These are phyloP conservation scores for Platichthys flesus DNA, from an alignment of 2,113 vertebrate genomes.

Conservation along the genomic window DNA sequence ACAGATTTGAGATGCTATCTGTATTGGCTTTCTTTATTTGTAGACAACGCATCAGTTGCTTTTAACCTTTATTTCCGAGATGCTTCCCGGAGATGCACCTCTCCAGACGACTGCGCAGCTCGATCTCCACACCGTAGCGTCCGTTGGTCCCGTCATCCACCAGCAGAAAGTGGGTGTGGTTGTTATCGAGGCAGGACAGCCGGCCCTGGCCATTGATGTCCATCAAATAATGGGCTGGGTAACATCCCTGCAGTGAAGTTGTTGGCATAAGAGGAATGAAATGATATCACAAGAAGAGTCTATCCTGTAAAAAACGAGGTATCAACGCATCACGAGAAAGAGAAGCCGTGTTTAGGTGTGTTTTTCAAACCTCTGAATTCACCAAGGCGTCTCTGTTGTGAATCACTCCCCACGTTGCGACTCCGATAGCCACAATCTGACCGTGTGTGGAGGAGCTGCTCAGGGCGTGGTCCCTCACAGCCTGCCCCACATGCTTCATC, in stretches of 20 bases:
- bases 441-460: constrained; percentile 84
- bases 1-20: constrained; percentile 22
- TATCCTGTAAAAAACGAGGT: background rate
- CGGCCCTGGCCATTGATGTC: constrained; percentile 88
- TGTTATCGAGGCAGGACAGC: constrained; percentile 91
- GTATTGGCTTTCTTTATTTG: background rate
- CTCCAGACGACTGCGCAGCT: constrained; percentile 88
- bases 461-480: constrained; percentile 87
- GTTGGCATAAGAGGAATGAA: background rate
- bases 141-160: constrained; percentile 94
- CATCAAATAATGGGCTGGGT: constrained; percentile 87
- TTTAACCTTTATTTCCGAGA: constrained; percentile 75
- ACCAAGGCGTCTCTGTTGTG: constrained; percentile 87
- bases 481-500: constrained; percentile 97
- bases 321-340: background rate
- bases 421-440: constrained; percentile 90
- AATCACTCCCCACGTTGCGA: constrained; percentile 94
- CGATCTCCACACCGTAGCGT: constrained; percentile 88
- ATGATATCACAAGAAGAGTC: background rate
- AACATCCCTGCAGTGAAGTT: constrained; percentile 82
- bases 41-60: background rate
- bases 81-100: constrained; percentile 89
- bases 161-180: constrained; percentile 96
- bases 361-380: constrained; percentile 60
- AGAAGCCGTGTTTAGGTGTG: background rate